Percentiles rank a stretch among this genome's conserved stretches.
phyloP scores from a whole-genome alignment of 2,888 invertebrate genomes.

The Pimpla rufipes region DNA sequence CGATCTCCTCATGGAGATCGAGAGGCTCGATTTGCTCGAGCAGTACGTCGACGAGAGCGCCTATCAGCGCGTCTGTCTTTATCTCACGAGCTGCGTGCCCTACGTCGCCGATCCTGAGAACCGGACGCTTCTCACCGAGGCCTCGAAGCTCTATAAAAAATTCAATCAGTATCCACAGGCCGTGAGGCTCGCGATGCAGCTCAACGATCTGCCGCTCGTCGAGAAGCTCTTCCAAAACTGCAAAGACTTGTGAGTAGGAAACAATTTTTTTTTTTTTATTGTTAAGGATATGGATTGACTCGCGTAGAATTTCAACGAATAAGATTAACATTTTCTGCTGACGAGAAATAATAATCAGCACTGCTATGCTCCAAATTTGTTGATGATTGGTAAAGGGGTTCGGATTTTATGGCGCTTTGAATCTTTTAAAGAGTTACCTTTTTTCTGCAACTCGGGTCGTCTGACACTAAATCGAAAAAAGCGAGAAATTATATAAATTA shows the following conservation, averaged over 20 bases:
- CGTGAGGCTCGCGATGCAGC: slow-evolving; percentile 95
- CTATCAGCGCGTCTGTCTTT: slow-evolving; percentile 96
- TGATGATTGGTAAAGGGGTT: too few species aligned
- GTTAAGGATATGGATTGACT: too few species aligned
- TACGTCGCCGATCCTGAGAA: slow-evolving; percentile 98
- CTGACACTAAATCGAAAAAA: too few species aligned
- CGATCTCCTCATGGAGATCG: slow-evolving; percentile 99
- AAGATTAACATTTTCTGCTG: too few species aligned
- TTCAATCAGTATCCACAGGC: slow-evolving; percentile 96
- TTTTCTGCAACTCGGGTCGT: too few species aligned
- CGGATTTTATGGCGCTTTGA: too few species aligned
- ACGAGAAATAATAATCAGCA: too few species aligned
- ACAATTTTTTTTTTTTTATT: too few species aligned
- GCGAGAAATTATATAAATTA: too few species aligned
- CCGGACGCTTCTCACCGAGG: slow-evolving; percentile 92
- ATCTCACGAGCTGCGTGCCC: slow-evolving; percentile 96
- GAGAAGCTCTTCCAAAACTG: slow-evolving; percentile 94
- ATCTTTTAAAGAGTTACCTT: too few species aligned
- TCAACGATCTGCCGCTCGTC: slow-evolving; percentile 93
- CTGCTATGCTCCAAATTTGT: too few species aligned
- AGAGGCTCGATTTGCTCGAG: slow-evolving; percentile 93
- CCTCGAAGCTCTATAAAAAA: slow-evolving; percentile 93
- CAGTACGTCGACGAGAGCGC: slow-evolving; percentile 95
- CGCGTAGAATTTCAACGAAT: too few species aligned
- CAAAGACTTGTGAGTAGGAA: slow-evolving; percentile 91